Conservation (phyloP, 2,888 invertebrate species). For the Lepeophtheirus nordmannii region DNA sequence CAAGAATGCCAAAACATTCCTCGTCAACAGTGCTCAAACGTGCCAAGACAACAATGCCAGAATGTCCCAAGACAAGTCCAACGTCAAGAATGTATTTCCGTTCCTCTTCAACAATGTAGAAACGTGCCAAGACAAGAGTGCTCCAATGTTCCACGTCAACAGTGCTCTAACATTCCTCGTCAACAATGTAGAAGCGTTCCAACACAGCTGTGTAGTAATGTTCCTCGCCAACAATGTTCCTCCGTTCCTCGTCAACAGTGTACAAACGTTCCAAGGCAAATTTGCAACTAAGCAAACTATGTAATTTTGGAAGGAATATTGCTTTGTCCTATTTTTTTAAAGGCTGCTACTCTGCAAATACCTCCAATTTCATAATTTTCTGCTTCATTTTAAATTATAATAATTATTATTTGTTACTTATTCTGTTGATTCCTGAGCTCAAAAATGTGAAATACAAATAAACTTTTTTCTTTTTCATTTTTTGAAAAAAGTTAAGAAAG, state of each 20-base stretch:
- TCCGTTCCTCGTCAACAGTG: conserved; percentile 21
- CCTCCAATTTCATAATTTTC: too few relatives aligned
- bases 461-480: too few relatives aligned
- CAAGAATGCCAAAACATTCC: conserved; percentile 13
- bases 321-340: too few relatives aligned
- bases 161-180: conserved; percentile 6
- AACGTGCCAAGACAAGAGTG: conserved; percentile 20
- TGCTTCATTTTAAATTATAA: too few relatives aligned
- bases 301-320: neutral
- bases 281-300: conserved; percentile 12
- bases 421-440: too few relatives aligned
- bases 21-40: conserved; percentile 2
- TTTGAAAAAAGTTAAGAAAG: too few relatives aligned
- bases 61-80: conserved; percentile 8
- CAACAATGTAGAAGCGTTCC: conserved; percentile 18
- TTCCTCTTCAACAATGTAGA: conserved; percentile 15
- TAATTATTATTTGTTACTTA: too few relatives aligned
- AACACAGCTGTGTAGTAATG: conserved; percentile 7
- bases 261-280: conserved; percentile 19
- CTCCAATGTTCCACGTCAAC: conserved; percentile 14
- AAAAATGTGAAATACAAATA: too few relatives aligned
- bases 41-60: conserved; percentile 1
- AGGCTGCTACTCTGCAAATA: too few relatives aligned
- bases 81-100: conserved; percentile 7
- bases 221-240: conserved; percentile 21